A percentile compares a stretch with the other conserved stretches of the same genome.
phyloP scores from a whole-genome alignment of 1,140 invertebrate species.

The Drosophila paulistorum region DNA sequence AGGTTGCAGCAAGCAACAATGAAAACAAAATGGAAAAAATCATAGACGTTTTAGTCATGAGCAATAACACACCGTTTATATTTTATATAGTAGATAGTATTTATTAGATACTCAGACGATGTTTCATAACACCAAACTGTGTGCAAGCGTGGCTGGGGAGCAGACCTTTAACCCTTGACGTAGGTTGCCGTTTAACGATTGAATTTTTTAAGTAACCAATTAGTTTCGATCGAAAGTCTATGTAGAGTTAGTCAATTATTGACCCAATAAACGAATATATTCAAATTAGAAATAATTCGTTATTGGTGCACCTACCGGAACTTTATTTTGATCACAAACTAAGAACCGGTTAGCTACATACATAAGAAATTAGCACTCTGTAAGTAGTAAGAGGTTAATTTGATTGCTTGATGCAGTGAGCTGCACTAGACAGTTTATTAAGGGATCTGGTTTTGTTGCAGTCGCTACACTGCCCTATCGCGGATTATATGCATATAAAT shows the following conservation, averaged over 20 bases:
- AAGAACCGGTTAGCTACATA: neutral
- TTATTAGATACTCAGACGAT: slow-evolving; percentile 5
- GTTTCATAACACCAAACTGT: slow-evolving; percentile 9
- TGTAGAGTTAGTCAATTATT: neutral
- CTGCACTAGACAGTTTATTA: neutral
- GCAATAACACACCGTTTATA: slow-evolving; percentile 5
- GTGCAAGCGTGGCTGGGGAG: neutral
- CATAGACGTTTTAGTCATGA: slow-evolving; percentile 9
- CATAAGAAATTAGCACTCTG: neutral
- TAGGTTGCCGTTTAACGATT: slow-evolving; percentile 17
- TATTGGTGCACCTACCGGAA: neutral
- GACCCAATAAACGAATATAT: slow-evolving; percentile 2
- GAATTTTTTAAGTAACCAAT: slow-evolving; percentile 19
- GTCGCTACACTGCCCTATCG: neutral
- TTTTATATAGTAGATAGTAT: neutral
- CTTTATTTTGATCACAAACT: neutral
- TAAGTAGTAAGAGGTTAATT: slow-evolving; percentile 1
- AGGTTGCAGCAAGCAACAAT: slow-evolving; percentile 45
- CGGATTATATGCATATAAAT: neutral
- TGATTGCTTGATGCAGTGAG: neutral
- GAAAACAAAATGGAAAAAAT: slow-evolving; percentile 20
- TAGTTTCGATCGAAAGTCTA: slow-evolving; percentile 17
- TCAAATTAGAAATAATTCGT: neutral
- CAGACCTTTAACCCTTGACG: slow-evolving; percentile 45
- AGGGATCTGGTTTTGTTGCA: neutral